These are phyloP conservation scores for Alaudala cheleensis DNA, from an alignment of 2,113 vertebrate species.

Conservation along the genomic window DNA sequence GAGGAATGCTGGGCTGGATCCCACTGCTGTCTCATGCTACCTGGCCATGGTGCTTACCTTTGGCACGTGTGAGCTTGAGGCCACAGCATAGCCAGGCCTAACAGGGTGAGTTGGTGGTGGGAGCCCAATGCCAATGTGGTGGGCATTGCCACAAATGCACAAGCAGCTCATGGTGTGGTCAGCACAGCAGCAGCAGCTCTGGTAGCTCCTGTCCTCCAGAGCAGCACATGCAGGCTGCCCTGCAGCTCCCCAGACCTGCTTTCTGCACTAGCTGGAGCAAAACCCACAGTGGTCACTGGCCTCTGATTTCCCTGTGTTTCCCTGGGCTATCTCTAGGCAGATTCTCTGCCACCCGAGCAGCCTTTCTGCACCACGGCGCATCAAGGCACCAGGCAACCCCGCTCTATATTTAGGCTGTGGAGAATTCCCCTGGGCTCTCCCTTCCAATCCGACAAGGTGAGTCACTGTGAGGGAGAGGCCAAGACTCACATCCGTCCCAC, in stretches of 20 bases:
- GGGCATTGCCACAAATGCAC: background rate
- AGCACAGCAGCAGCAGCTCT: background rate
- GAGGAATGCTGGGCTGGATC: background rate
- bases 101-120: background rate
- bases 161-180: background rate
- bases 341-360: background rate
- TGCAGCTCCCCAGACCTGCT: background rate
- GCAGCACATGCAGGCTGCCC: background rate
- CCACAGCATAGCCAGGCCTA: background rate
- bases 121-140: fast-evolving
- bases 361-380: background rate
- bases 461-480: conserved; percentile 56
- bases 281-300: background rate
- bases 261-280: background rate
- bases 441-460: conserved; percentile 51
- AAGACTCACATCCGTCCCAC: conserved; percentile 48
- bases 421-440: conserved; percentile 66
- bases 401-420: conserved; percentile 59
- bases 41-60: background rate
- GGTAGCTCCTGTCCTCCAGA: background rate
- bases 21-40: fast-evolving
- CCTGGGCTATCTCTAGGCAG: background rate
- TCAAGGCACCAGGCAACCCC: conserved; percentile 8
- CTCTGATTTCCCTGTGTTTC: background rate
- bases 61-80: background rate